These are phyloP conservation scores for Corythoichthys haematopterus DNA, from an alignment of 2,113 vertebrate species.

Conservation along the genomic window DNA sequence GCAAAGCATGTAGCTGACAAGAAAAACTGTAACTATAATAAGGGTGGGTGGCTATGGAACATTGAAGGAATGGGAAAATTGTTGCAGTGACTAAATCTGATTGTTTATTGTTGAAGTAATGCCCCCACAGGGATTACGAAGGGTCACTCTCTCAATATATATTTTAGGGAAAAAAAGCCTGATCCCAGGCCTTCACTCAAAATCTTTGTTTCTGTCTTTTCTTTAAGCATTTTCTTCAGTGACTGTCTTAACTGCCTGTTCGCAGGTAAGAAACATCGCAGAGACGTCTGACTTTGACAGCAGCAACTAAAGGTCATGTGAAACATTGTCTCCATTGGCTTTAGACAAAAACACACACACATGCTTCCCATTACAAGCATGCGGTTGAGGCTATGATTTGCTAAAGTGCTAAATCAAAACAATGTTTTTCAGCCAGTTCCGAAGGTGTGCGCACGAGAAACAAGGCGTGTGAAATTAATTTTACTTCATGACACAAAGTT, in stretches of 20 bases:
- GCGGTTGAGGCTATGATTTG: constrained; percentile 15
- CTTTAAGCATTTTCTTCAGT: constrained; percentile 2
- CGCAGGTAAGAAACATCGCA: constrained; percentile 30
- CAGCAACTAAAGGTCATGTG: constrained; percentile 35
- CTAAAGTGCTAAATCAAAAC: constrained; percentile 41
- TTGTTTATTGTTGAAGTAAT: neutral
- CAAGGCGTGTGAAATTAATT: neutral
- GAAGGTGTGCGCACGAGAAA: constrained; percentile 8
- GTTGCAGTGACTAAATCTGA: neutral
- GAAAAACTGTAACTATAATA: neutral
- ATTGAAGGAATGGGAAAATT: neutral
- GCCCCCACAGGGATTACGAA: neutral
- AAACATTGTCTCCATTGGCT: constrained; percentile 33
- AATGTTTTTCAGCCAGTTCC: constrained; percentile 34
- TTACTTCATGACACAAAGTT: neutral
- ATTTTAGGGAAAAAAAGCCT: neutral
- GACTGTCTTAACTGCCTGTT: constrained; percentile 2
- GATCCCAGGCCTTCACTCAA: constrained; percentile 1
- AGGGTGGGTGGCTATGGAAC: neutral
- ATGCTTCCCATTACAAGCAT: constrained; percentile 38
- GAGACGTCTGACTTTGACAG: constrained; percentile 15
- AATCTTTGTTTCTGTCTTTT: neutral
- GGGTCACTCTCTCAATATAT: neutral
- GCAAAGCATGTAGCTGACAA: neutral
- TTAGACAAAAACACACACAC: constrained; percentile 23